Base-by-base conservation (phyloP, 1,140 invertebrate genomes). In the Lepeophtheirus salmonis region DNA sequence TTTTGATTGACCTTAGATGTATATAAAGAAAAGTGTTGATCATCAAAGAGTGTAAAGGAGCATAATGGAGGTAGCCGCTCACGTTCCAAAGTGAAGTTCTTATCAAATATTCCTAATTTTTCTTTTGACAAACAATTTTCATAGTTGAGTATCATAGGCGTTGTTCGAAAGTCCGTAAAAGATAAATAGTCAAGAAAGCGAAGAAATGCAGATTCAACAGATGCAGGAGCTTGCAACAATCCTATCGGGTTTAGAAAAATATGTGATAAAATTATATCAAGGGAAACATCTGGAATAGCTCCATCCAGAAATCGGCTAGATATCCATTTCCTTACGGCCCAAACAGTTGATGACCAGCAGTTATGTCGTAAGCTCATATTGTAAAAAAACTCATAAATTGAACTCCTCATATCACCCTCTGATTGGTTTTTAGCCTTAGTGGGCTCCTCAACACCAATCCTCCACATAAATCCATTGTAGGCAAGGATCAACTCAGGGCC, bases 211-310 rank as follows among this genome's bases (percentile, higher is more conserved):
- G 52, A 21, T 20, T 54, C 52, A 2, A 54, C 52, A 1, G 52
- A 54, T 18, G 20, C 23, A 3, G 52, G 52, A 3, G 20, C 52
- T 2, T 1, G n/a, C 3, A 23, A 23, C 2, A 21, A 16, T 4
- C 1, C 1, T 3, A 50, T n/a, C 17, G 52, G 52, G 22, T 54
- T 54, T n/a, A 54, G 18, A 54, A 54, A 54, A 14, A 54, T 20
- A 54, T 54, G 18, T 3, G 52, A 14, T n/a, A 54, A 23, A n/a
- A 54, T 54, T 1, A 54, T 24, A 16, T 54, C 52, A 3, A 54
- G n/a, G 18, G 23, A 21, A 16, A 21, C 52, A 3, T 20, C 2
- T 2, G 52, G 52, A 2, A 54, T 12, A 2, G 21, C 52, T 3
- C 18, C 3, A 3, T 54, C 52, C 52, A 54, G 23, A 20, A 54